A percentile compares a stretch with the other conserved stretches of the same genome.
phyloP scores from a whole-genome alignment of 35 echinoderm and acorn worm genomes.

The Apostichopus californicus region DNA sequence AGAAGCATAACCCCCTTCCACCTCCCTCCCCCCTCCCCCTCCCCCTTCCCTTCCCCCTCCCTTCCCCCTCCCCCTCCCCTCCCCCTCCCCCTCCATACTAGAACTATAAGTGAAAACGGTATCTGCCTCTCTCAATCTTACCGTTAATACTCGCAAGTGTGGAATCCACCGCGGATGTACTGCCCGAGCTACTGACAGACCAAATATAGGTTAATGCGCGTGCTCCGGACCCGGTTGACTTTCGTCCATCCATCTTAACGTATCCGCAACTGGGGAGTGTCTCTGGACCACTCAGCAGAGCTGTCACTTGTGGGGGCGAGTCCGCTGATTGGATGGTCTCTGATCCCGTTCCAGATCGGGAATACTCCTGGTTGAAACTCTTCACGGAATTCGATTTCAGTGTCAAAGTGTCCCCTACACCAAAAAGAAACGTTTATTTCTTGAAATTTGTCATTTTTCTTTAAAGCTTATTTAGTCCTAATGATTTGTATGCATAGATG shows the following conservation, averaged over 20 bases:
- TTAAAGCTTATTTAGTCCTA: neutral
- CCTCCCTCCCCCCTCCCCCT: too few species aligned
- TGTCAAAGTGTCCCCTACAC: constrained; percentile 61
- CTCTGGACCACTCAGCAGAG: constrained; percentile 70
- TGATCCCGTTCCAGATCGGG: constrained; percentile 36
- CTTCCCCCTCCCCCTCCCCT: too few species aligned
- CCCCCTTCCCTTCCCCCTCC: too few species aligned
- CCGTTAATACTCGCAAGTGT: constrained; percentile 59
- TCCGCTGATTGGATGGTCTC: constrained; percentile 61
- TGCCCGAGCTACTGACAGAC: constrained; percentile 66
- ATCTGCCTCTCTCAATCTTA: neutral
- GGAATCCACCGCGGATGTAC: constrained; percentile 53
- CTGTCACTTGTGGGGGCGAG: constrained; percentile 59
- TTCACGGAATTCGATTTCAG: constrained; percentile 64
- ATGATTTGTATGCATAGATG: too few species aligned
- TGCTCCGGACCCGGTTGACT: constrained; percentile 82
- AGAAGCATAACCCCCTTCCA: too few species aligned
- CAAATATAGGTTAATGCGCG: constrained; percentile 71
- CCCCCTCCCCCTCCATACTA: too few species aligned
- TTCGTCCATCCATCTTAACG: constrained; percentile 69
- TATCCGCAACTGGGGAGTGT: constrained; percentile 88
- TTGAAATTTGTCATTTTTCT: neutral
- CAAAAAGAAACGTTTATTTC: neutral
- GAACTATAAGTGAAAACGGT: too few species aligned
- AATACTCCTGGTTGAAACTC: constrained; percentile 73